A percentile compares a stretch with the other conserved stretches of the same genome.
These are phyloP conservation scores for Typhlichthys eigenmanni DNA, from an alignment of 2,797 vertebrate genomes.

Conservation along the genomic window DNA sequence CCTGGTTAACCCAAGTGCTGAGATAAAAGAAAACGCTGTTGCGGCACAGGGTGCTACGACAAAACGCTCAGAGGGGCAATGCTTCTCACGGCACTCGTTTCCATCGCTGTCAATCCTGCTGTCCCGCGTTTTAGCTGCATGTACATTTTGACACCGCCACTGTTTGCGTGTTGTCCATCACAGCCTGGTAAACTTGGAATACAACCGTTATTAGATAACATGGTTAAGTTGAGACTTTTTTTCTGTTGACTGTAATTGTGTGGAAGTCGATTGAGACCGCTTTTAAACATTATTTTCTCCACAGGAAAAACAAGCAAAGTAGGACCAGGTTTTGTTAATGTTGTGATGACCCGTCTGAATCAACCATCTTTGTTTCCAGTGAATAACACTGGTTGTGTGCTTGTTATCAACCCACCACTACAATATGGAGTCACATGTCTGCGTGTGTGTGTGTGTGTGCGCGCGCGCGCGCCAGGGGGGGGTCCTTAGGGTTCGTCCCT, in stretches of 20 bases:
- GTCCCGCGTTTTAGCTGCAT: conserved; percentile 21
- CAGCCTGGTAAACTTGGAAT: too few species aligned
- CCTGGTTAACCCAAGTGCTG: background rate
- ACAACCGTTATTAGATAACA: too few species aligned
- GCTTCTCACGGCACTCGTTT: conserved; percentile 15
- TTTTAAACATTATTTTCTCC: background rate
- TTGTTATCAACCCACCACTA: conserved; percentile 19
- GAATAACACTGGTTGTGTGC: conserved; percentile 28
- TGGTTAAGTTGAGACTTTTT: too few species aligned
- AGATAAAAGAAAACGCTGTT: too few species aligned
- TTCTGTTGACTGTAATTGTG: conserved; percentile 8
- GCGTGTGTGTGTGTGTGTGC: conserved; percentile 2
- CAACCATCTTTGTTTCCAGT: conserved; percentile 14
- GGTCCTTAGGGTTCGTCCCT: conserved; percentile 1
- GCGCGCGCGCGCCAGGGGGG: background rate
- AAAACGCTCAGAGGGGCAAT: conserved; percentile 3
- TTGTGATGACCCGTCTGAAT: background rate
- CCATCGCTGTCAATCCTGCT: conserved; percentile 21
- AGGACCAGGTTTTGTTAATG: background rate
- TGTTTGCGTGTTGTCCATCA: background rate
- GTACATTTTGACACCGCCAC: background rate
- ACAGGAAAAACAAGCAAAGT: background rate
- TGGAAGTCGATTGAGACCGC: conserved; percentile 1
- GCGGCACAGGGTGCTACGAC: conserved; percentile 37
- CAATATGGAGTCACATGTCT: conserved; percentile 15